Base-by-base conservation (phyloP, 2,888 invertebrate genomes). In the Phorcus lineatus region DNA sequence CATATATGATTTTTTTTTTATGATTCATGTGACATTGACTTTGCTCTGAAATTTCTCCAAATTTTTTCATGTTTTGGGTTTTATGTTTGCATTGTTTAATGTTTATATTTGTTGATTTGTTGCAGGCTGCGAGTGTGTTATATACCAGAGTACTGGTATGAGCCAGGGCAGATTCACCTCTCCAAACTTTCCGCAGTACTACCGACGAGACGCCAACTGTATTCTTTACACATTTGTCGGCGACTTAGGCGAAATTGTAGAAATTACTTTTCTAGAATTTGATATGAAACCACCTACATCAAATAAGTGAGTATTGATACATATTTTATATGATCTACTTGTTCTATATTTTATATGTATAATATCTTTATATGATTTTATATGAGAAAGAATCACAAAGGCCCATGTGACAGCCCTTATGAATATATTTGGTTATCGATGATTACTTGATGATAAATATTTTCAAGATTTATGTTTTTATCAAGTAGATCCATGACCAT, bases 171-270 rank as follows among this genome's bases (percentile, higher is more conserved):
- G 95, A 74, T 97, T 97, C 94, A 96, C 95, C 91, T 96, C 96
- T 88, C 97, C 97, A 22, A 96, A 97, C 94, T 97, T 95, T 93
- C 97, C 97, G 3, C 95, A 95, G 83, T 95, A 95, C 81, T 97
- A 97, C 93, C 95, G 96, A 9, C 93, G 95, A 81, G 95, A 95
- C 90, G 94, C 96, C 92, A 95, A 96, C 94, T 97, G 97, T 92
- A 95, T 97, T 77, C 95, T 97, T 79, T 97, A 96, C 94, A 96
- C 96, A 53, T 97, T 97, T 94, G 94, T 95, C 88, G 97, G 96
- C 0, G 95, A 95, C 82, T 94, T 95, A 22, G 95, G 96, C 91
- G 96, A 97, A 94, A 96, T 97, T 90, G 96, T 97, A 84, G 96
- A 97, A 93, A 94, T 97, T 82, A 95, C 95, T 82, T 97, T 97